A percentile compares a stretch with the other conserved stretches of the same genome.
Evolutionary conservation across 2,113 vertebrate genomes (phyloP).

Genomic region (Centropristis striata): DNA sequence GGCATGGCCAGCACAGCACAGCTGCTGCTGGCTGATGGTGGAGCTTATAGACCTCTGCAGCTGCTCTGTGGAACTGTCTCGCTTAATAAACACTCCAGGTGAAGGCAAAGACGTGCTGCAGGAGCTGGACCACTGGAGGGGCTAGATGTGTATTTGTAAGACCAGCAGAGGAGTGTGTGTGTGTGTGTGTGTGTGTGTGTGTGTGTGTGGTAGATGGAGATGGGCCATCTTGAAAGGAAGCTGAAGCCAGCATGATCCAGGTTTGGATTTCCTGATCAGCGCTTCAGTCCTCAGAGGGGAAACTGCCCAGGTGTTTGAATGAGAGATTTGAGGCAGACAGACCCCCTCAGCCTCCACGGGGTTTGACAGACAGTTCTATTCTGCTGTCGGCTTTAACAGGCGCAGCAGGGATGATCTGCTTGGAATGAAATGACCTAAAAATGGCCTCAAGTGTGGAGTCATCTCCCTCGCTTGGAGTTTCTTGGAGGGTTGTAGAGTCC

Average conservation of each 20-base stretch:
- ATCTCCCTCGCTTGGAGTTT: neutral
- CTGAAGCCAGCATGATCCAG: neutral
- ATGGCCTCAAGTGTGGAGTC: neutral
- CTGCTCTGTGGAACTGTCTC: conserved; percentile 34
- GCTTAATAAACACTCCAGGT: conserved; percentile 41
- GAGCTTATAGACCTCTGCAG: conserved; percentile 35
- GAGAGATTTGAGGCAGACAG: conserved; percentile 17
- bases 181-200: neutral
- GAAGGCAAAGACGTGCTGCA: conserved; percentile 29
- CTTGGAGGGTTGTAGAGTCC: neutral
- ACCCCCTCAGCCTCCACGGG: conserved; percentile 10
- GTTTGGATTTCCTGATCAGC: conserved; percentile 5
- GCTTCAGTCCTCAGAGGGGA: neutral
- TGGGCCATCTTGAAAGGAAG: conserved; percentile 2
- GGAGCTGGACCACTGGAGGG: conserved; percentile 7
- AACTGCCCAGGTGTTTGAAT: conserved; percentile 13
- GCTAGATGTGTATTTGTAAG: neutral
- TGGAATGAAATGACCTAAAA: conserved; percentile 27
- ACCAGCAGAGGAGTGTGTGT: neutral
- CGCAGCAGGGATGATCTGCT: conserved; percentile 15
- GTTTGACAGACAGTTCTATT: conserved; percentile 39
- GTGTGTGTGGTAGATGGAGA: neutral
- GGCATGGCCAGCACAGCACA: conserved; percentile 30
- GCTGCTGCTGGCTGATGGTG: conserved; percentile 28
- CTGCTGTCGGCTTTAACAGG: conserved; percentile 18